Evolutionary conservation across 2,797 vertebrate genomes (phyloP).

Genomic region (Melanogrammus aeglefinus): DNA sequence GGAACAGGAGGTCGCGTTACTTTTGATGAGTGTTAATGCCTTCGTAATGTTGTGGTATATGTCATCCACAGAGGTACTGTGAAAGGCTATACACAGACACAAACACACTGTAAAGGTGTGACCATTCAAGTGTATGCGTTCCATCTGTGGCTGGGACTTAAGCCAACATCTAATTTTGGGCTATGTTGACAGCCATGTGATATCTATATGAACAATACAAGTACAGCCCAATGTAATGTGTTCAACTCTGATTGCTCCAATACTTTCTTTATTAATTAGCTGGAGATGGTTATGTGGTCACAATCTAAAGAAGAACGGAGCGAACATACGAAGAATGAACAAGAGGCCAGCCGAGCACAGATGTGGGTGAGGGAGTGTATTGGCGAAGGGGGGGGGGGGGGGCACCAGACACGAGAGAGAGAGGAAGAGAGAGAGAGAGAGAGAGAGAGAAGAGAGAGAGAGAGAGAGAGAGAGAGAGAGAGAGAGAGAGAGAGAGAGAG

Average conservation of each 20-base stretch:
- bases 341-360: conserved; percentile 18
- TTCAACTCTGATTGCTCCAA: not conserved
- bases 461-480: no score
- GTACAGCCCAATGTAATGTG: not conserved
- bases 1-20: conserved; percentile 30
- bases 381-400: not conserved
- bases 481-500: not conserved
- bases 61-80: not conserved
- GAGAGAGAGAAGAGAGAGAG: not conserved
- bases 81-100: not conserved
- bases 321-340: not conserved
- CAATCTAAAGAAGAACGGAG: not conserved
- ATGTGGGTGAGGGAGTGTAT: conserved; percentile 14
- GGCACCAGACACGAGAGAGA: conserved; percentile 3
- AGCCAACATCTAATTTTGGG: no score
- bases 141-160: not conserved
- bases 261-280: not conserved
- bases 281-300: not conserved
- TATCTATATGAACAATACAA: not conserved
- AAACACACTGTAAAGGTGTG: no score
- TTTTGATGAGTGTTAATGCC: conserved; percentile 39
- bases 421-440: not conserved
- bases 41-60: not conserved
- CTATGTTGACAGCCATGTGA: not conserved
- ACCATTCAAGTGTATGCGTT: not conserved